phyloP scores from a whole-genome alignment of 2,888 invertebrate genomes.

The Chrysina gloriosa region DNA sequence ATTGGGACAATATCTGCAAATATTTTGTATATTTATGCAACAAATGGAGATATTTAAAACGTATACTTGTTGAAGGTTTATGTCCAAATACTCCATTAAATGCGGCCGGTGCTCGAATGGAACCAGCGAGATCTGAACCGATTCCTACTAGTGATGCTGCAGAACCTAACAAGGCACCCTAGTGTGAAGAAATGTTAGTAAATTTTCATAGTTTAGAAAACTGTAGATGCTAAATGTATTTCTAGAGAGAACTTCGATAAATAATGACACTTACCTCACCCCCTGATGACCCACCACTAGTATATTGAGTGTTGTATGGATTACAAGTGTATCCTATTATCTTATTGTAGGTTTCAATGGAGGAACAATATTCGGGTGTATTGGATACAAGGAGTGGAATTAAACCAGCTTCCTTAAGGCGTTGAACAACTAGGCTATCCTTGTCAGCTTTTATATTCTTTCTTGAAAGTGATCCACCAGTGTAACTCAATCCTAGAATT shows the following conservation, averaged over 20 bases:
- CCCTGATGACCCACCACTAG: slow-evolving; percentile 94
- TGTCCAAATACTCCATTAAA: slow-evolving; percentile 97
- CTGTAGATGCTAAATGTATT: too few species aligned
- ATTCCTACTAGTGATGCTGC: slow-evolving; percentile 89
- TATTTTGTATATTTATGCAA: too few species aligned
- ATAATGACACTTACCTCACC: slow-evolving; percentile 71
- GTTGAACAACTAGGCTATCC: slow-evolving; percentile 79
- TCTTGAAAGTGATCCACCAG: slow-evolving; percentile 57
- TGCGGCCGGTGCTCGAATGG: slow-evolving; percentile 92
- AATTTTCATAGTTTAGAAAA: too few species aligned
- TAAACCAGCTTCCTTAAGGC: slow-evolving; percentile 83
- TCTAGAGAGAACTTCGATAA: too few species aligned
- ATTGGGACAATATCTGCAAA: slow-evolving; percentile 68
- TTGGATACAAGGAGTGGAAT: slow-evolving; percentile 92
- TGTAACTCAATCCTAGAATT: slow-evolving; percentile 59
- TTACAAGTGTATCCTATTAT: slow-evolving; percentile 88
- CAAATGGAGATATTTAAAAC: too few species aligned
- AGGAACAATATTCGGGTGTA: slow-evolving; percentile 93
- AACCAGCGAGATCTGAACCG: slow-evolving; percentile 95
- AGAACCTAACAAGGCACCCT: slow-evolving; percentile 77
- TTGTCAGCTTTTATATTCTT: slow-evolving; percentile 68
- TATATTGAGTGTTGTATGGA: slow-evolving; percentile 86
- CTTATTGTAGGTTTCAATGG: slow-evolving; percentile 88
- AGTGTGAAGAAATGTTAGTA: neutral
- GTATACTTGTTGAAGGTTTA: slow-evolving; percentile 76